Conservation (phyloP, 2,888 invertebrate species). For the Acrocyrtus sp. region DNA sequence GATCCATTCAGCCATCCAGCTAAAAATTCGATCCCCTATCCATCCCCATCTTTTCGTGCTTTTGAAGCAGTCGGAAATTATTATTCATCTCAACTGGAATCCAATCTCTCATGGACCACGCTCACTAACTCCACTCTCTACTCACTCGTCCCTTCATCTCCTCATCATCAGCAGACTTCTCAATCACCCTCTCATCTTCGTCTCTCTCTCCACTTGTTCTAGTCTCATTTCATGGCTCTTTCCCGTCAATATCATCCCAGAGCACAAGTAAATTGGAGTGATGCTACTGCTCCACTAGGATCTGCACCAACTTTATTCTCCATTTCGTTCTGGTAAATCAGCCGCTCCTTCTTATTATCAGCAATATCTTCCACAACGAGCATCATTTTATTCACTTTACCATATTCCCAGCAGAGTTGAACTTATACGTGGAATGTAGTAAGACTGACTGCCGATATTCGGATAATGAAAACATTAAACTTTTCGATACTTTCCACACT, state of each 20-base stretch:
- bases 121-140: conserved; percentile 7
- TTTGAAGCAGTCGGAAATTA: conserved; percentile 48
- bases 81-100: conserved; percentile 52
- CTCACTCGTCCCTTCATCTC: conserved; percentile 12
- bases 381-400: conserved; percentile 35
- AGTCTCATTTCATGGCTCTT: not conserved
- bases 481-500: not conserved
- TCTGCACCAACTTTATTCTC: not conserved
- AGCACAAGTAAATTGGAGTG: no score
- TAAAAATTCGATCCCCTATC: conserved; percentile 18
- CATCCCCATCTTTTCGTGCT: conserved; percentile 14
- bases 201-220: not conserved
- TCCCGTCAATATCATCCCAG: no score
- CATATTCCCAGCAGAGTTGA: conserved; percentile 22
- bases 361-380: conserved; percentile 12
- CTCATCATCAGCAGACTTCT: conserved; percentile 41
- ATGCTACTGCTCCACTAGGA: no score
- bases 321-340: not conserved
- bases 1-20: conserved; percentile 37
- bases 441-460: conserved; percentile 2
- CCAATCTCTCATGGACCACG: conserved; percentile 46
- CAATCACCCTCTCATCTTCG: conserved; percentile 40
- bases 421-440: conserved; percentile 3
- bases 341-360: not conserved
- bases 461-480: conserved; percentile 3